Evolutionary conservation across 2,888 invertebrate genomes (phyloP), one percentile per base, ranked within the genome.

Genomic region (Polia nebulosa): DNA sequence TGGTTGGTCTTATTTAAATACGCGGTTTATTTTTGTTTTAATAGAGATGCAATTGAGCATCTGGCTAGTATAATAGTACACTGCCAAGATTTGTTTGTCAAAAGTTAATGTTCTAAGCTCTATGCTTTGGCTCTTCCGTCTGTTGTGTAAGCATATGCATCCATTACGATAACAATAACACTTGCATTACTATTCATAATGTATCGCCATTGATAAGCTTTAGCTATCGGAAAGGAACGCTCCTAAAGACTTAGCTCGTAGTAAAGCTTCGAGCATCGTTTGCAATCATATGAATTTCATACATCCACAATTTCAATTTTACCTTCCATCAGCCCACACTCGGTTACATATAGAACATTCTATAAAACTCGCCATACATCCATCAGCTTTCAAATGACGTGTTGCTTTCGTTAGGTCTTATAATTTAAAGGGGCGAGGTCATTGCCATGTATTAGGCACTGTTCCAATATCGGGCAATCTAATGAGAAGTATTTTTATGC

Each of bases 371-470:
- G 3, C 36, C 62, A 53, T 49, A 57, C 27, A 25, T 68, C 34
- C 45, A 60, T 68, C 60, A 63, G 34, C 51, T 52, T 63, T 61
- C 9, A 58, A 47, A 63, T 64, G 52, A 75, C 57, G 59, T 51
- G 29, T 49, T 75, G 62, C 59, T 75, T 68, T 80, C 59, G 59
- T 64, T 80, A 51, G 57, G 44, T 56, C 44, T 80, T 61, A 44
- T 61, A 58, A 55, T 80, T 78, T 73, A 45, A 58, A 58, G 57
- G 22, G 39, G 72, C 64, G 76, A 73, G 76, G 76, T 61, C 76
- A 79, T 73, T 76, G 76, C 58, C 66, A 79, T 79, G 58, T 79
- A 66, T 76, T 76, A 65, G 76, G 74, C 76, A 74, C 56, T 41
- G 60, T 73, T 79, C 66, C 76, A 79, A 79, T 49, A 25, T 20